These are phyloP conservation scores for Platycheirus albimanus DNA, from an alignment of 2,888 invertebrate genomes.

Conservation along the genomic window DNA sequence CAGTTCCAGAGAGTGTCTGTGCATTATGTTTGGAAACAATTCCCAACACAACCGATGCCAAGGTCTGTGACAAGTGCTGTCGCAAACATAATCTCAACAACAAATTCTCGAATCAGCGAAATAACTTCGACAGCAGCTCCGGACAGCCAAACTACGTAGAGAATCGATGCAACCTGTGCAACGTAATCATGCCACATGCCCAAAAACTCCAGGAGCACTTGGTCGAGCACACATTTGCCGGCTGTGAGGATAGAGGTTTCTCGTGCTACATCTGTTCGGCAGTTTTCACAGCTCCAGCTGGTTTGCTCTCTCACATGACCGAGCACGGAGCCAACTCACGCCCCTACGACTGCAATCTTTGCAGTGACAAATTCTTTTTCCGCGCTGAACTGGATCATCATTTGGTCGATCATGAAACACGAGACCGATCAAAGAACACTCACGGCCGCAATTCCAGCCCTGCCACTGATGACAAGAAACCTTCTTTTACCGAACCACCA, in stretches of 20 bases:
- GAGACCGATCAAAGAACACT: constrained; percentile 60
- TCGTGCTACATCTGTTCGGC: constrained; percentile 95
- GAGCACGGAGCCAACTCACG: constrained; percentile 92
- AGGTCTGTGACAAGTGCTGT: constrained; percentile 90
- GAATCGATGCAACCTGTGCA: constrained; percentile 89
- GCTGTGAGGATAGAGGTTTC: constrained; percentile 89
- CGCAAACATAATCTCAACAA: constrained; percentile 83
- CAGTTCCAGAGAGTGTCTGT: constrained; percentile 83
- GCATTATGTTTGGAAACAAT: constrained; percentile 85
- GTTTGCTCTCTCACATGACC: constrained; percentile 91
- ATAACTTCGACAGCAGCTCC: constrained; percentile 63
- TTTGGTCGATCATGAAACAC: constrained; percentile 85
- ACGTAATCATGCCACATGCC: constrained; percentile 89
- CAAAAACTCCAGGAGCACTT: constrained; percentile 93
- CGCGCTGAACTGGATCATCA: constrained; percentile 96
- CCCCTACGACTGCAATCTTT: constrained; percentile 93
- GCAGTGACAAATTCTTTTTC: constrained; percentile 94
- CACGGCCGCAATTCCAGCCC: constrained; percentile 17
- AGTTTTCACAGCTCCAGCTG: constrained; percentile 92
- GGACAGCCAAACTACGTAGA: constrained; percentile 78
- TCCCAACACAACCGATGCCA: constrained; percentile 82
- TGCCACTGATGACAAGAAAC: constrained; percentile 45
- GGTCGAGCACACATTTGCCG: constrained; percentile 96
- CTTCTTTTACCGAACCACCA: constrained; percentile 29
- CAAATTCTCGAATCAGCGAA: constrained; percentile 75